phyloP scores from a whole-genome alignment of 23 tunicate species.

The Clavelina lepadiformis region DNA sequence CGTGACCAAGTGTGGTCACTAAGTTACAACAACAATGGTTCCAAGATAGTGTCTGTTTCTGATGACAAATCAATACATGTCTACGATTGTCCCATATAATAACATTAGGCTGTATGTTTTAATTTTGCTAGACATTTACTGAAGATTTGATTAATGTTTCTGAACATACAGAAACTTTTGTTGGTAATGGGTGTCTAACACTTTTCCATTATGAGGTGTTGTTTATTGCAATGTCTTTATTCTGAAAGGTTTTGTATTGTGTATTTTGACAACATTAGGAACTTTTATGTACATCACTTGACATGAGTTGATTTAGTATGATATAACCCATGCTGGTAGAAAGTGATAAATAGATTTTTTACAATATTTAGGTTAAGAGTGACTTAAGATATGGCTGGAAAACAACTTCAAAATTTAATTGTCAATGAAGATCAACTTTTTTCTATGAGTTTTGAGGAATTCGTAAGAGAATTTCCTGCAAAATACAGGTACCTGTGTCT shows the following conservation, averaged over 20 bases:
- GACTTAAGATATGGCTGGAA: not conserved
- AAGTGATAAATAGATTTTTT: not conserved
- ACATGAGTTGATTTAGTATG: no score
- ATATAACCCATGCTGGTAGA: no score
- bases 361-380: not conserved
- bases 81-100: slow-evolving; percentile 97
- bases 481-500: slow-evolving; percentile 32
- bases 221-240: no score
- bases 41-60: slow-evolving; percentile 89
- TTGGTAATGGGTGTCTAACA: no score
- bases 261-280: no score
- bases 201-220: no score
- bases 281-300: no score
- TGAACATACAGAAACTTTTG: no score
- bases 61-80: slow-evolving; percentile 92
- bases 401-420: not conserved
- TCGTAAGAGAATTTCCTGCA: not conserved
- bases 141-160: no score
- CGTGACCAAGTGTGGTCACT: slow-evolving; percentile 96
- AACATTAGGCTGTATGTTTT: no score
- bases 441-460: slow-evolving; percentile 13
- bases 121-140: no score
- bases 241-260: no score
- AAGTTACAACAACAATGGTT: slow-evolving; percentile 87
- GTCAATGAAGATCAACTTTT: slow-evolving; percentile 7